phyloP scores from a whole-genome alignment of 2,888 invertebrate species.

The Chrysolina haemoptera region DNA sequence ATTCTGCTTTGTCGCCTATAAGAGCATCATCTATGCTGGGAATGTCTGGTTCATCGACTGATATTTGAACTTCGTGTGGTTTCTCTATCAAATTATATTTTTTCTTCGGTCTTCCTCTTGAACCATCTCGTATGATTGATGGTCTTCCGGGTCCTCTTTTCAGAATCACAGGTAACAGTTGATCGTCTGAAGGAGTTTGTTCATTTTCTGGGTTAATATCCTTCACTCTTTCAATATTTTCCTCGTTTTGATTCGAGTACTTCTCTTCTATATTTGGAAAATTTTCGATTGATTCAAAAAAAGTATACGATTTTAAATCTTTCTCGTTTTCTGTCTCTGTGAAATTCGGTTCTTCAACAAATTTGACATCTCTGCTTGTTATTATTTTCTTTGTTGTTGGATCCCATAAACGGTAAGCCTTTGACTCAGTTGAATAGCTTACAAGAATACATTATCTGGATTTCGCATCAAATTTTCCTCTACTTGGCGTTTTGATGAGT shows the following conservation, averaged over 20 bases:
- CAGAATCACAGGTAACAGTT: not conserved
- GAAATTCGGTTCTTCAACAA: too few species aligned
- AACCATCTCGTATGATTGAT: constrained; percentile 4
- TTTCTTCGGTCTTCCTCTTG: constrained; percentile 24
- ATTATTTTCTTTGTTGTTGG: not conserved
- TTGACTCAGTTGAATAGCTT: too few species aligned
- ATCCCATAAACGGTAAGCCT: too few species aligned
- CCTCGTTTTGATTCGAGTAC: not conserved
- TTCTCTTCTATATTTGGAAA: not conserved
- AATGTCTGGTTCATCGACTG: not conserved
- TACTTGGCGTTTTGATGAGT: too few species aligned
- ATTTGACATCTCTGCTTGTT: too few species aligned
- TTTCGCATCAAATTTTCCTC: not conserved
- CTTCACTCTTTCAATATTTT: not conserved
- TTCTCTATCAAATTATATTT: not conserved
- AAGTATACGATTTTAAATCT: too few species aligned
- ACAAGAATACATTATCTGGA: too few species aligned
- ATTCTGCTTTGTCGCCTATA: constrained; percentile 6
- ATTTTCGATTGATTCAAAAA: too few species aligned
- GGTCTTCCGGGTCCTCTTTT: constrained; percentile 23
- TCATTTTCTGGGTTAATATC: not conserved
- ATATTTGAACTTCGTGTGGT: not conserved
- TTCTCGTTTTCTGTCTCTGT: too few species aligned
- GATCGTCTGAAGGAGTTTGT: too few species aligned
- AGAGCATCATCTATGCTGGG: constrained; percentile 28